Evolutionary conservation across 2,113 vertebrate genomes (phyloP), one percentile per base, ranked within the genome.

Genomic region (Myanophis thanlyinensis): DNA sequence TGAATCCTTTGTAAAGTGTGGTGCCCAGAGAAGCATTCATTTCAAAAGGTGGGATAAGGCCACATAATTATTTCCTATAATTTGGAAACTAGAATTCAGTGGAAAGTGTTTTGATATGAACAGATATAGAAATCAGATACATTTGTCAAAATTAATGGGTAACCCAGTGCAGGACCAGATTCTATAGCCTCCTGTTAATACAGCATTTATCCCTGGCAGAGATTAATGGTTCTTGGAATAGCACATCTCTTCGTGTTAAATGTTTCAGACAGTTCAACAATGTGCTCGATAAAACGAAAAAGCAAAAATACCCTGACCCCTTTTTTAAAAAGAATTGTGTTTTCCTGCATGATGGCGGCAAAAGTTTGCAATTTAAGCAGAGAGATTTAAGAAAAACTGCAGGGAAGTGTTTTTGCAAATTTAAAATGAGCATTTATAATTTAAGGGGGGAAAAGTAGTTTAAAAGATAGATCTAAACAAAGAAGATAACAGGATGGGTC

Each of bases 61-160:
- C 73, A 80, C 6, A 80, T 80, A 80, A 80, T 80, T 80, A 44
- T 80, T 80, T 80, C 73, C 73, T 80, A 44, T 80, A 80, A 80
- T 80, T 80, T 80, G 73, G 73, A 80, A 91, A 95, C 93, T 95
- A 96, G 94, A 96, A 80, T 95, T 88, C 95, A 95, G 94, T 94
- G 88, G 89, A 93, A 93, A 96, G 95, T 94, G 86, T 95, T 95
- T 59, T 93, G 89, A 95, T 93, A 91, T 94, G 93, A 94, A 93
- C 91, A 91, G 56, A 93, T 94, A 11, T 94, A 86, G 87, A 95
- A 86, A 90, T 96, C 85, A 86, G 52, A n/a, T 46, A 27, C 5
- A 96, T 93, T 48, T 89, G 87, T 85, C 84, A 73, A 52, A 93
- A 92, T 91, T 92, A 93, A 85, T 93, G 20, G 90, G 89, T 93